phyloP scores from a whole-genome alignment of 2,888 invertebrate species.

The Idaea dimidiata region DNA sequence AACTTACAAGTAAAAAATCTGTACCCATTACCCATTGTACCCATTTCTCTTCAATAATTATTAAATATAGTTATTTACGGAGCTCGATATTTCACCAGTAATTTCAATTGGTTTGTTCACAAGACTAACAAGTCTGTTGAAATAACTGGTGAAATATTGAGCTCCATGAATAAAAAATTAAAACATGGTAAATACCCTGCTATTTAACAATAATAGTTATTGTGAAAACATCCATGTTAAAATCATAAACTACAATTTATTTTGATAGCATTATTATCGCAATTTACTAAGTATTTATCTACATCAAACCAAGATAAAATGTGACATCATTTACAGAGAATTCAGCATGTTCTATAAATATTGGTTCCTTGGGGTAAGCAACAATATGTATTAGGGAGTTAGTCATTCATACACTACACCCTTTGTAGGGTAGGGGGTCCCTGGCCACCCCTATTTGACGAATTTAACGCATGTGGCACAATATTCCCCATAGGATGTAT shows the following conservation, averaged over 20 bases:
- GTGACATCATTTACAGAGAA: not conserved
- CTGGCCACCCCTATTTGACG: constrained; percentile 52
- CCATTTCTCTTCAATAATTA: too few species aligned
- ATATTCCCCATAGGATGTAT: constrained; percentile 30
- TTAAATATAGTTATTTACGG: too few species aligned
- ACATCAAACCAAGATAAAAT: not conserved
- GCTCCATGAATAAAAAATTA: too few species aligned
- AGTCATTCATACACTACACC: constrained; percentile 42
- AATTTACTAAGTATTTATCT: not conserved
- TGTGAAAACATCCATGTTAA: too few species aligned
- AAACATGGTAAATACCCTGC: too few species aligned
- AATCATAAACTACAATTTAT: not conserved
- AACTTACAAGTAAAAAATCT: not conserved
- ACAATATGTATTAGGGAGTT: constrained; percentile 27
- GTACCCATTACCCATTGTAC: too few species aligned
- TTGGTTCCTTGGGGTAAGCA: not conserved
- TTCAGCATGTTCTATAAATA: not conserved
- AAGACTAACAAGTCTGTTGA: too few species aligned
- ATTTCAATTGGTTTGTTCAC: too few species aligned
- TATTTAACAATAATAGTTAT: too few species aligned
- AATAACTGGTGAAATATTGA: too few species aligned
- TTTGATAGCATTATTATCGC: not conserved
- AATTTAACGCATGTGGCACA: constrained; percentile 36
- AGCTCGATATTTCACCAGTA: too few species aligned
- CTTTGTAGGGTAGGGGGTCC: constrained; percentile 43